A percentile compares a stretch with the other conserved stretches of the same genome.
phyloP scores from a whole-genome alignment of 2,888 invertebrate genomes.

The Dexiosoma caninum region DNA sequence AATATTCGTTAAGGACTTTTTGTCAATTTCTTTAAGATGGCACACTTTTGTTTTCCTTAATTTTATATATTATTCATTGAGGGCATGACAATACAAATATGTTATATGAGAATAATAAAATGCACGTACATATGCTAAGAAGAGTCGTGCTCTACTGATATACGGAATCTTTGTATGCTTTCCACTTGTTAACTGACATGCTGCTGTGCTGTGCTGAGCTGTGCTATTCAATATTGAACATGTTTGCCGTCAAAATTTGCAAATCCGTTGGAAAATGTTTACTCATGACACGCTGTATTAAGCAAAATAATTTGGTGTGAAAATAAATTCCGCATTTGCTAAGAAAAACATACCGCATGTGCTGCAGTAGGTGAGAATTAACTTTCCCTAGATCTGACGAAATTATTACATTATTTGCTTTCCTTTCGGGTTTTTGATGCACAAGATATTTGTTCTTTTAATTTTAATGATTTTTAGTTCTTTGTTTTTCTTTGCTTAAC shows the following conservation, averaged over 20 bases:
- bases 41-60: too few relatives aligned
- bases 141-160: too few relatives aligned
- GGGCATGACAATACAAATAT: too few relatives aligned
- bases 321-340: too few relatives aligned
- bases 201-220: too few relatives aligned
- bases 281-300: not conserved
- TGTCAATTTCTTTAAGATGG: too few relatives aligned
- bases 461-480: not conserved
- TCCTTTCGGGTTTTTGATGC: not conserved
- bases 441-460: not conserved
- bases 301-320: not conserved
- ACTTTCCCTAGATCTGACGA: not conserved
- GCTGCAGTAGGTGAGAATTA: not conserved
- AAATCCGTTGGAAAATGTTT: not conserved
- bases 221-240: not conserved
- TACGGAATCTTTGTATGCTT: slow-evolving; percentile 5
- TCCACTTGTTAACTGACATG: slow-evolving; percentile 20
- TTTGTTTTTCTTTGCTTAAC: not conserved
- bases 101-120: too few relatives aligned
- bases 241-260: not conserved
- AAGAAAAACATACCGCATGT: not conserved
- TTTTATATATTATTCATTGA: too few relatives aligned
- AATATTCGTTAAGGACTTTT: too few relatives aligned
- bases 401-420: not conserved
- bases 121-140: too few relatives aligned